phyloP scores from a whole-genome alignment of 1,140 invertebrate species.

The Heliconius nattereri region DNA sequence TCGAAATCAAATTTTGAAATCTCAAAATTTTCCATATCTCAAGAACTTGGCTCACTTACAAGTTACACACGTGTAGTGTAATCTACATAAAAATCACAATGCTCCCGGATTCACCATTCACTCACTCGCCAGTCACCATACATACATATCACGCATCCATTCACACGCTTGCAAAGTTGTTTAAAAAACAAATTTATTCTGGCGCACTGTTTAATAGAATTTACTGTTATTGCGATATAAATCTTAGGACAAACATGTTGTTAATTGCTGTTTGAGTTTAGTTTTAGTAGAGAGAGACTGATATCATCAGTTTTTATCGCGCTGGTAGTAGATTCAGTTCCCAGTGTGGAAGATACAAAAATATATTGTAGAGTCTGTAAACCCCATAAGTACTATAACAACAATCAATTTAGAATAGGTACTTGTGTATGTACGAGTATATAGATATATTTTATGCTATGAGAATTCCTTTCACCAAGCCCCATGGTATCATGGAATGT shows the following conservation, averaged over 20 bases:
- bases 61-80: neutral
- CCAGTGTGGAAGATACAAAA: neutral
- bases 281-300: neutral
- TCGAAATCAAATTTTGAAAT: no score
- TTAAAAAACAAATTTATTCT: constrained; percentile 40
- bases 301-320: neutral
- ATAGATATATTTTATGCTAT: neutral
- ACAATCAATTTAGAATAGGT: neutral
- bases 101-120: constrained; percentile 40
- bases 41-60: neutral
- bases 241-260: constrained; percentile 15
- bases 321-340: neutral
- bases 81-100: constrained; percentile 32
- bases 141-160: constrained; percentile 10
- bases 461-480: constrained; percentile 18
- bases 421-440: neutral
- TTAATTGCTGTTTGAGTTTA: constrained; percentile 13
- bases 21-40: neutral
- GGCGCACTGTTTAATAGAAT: constrained; percentile 18
- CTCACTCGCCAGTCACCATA: neutral
- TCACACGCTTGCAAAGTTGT: constrained; percentile 30
- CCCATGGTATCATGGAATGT: constrained; percentile 27
- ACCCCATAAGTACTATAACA: neutral
- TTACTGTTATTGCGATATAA: constrained; percentile 14
- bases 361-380: neutral